Base-by-base conservation (phyloP, 1,140 invertebrate species). In the Drosophila pandora region DNA sequence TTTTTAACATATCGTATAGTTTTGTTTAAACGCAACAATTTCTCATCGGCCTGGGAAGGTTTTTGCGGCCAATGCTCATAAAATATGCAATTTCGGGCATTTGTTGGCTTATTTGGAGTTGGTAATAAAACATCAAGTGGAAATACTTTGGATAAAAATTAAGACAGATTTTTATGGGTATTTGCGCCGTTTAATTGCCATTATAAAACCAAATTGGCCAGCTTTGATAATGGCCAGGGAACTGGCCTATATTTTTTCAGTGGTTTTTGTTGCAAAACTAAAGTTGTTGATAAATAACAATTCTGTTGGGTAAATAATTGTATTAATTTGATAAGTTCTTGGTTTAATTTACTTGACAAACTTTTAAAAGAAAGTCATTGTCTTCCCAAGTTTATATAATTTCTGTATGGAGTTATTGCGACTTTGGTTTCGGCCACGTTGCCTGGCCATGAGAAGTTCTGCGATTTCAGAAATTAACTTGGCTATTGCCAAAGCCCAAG, bases 1-100 rank as follows among this genome's bases (percentile, higher is more conserved):
- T 84, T 75, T 81, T 76, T 48, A 47, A 32, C 60, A 43, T 59
- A 52, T 52, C 17, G 9, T 13, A 72, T 28, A 54, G 57, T 17
- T 23, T 13, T 21, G 49, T 41, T 77, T 76, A 76, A 84, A 84
- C 76, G 80, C 80, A 83, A 83, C 80, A 64, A 76, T 83, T 83
- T 83, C 80, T 84, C 80, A 85, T 74, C 73, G 58, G 69, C 70
- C 65, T 83, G 79, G 79, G 79, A 79, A 79, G 69, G 80, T 68
- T 80, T 80, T 76, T 47, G 17, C 21, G 43, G 43, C 43, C 61
- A 62, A 70, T 70, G 60, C 53, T 82, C 72, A 67, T 77, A 65
- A 76, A 80, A 72, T 77, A 64, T 79, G 47, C 73, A 80, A 85
- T 80, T 84, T 54, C 47, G 50, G 58, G 53, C 47, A 48, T 76